phyloP scores from a whole-genome alignment of 23 tunicate genomes.

The Phallusia fumigata region DNA sequence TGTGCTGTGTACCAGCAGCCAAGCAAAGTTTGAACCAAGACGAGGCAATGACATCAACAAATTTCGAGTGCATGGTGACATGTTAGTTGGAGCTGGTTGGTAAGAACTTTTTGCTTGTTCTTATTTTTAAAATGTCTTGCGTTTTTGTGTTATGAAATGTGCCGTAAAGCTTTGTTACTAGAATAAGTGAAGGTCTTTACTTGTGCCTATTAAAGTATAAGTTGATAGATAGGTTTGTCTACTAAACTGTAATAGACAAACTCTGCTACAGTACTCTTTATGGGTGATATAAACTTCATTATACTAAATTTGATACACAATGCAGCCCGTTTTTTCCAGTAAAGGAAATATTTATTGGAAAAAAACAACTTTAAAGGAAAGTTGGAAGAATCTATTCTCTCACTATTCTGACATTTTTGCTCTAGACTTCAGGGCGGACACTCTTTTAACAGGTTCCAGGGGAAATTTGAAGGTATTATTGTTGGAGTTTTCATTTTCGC shows the following conservation, averaged over 20 bases:
- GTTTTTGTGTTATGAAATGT: too few relatives aligned
- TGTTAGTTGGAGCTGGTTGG: not conserved
- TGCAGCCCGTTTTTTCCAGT: not conserved
- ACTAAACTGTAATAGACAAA: too few relatives aligned
- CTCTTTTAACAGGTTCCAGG: not conserved
- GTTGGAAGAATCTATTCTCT: not conserved
- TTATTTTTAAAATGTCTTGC: too few relatives aligned
- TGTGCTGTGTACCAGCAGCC: not conserved
- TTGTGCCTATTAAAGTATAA: too few relatives aligned
- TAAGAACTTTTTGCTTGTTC: not conserved
- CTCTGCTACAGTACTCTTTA: too few relatives aligned
- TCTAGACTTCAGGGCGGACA: not conserved
- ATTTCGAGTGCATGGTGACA: not conserved
- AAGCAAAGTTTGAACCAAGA: not conserved
- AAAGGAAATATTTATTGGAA: not conserved
- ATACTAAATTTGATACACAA: too few relatives aligned
- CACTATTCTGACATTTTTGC: not conserved
- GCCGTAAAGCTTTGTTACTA: too few relatives aligned
- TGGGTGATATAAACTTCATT: too few relatives aligned
- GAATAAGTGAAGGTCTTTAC: too few relatives aligned
- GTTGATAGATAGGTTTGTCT: too few relatives aligned
- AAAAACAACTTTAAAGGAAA: not conserved
- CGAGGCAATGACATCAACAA: not conserved
- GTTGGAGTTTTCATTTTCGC: not conserved
- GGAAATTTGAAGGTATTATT: not conserved